phyloP scores from a whole-genome alignment of 2,797 vertebrate species.

The Dendrocincla fuliginosa region DNA sequence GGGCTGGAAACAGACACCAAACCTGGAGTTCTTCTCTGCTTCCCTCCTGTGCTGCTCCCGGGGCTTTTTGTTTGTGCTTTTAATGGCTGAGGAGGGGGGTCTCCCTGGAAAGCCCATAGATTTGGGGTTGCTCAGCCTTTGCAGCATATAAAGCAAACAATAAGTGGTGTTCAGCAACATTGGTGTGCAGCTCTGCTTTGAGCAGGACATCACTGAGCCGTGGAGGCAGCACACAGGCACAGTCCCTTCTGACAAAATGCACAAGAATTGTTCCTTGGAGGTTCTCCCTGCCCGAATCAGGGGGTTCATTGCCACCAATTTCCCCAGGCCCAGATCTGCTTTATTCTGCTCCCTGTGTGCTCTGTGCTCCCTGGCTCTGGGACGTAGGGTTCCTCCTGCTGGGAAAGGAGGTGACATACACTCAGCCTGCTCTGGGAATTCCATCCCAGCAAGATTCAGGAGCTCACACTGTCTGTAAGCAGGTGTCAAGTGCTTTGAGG shows the following conservation, averaged over 20 bases:
- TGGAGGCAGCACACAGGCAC: background rate
- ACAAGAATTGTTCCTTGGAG: background rate
- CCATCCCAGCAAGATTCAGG: background rate
- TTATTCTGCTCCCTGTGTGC: background rate
- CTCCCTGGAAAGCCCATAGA: background rate
- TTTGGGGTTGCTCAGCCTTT: background rate
- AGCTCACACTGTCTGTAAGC: background rate
- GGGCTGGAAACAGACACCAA: background rate
- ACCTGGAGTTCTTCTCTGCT: background rate
- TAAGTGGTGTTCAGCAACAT: background rate
- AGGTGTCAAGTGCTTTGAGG: background rate
- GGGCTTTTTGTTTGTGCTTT: background rate
- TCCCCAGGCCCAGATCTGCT: background rate
- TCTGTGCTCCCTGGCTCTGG: background rate
- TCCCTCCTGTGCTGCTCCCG: background rate
- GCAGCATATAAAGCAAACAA: background rate
- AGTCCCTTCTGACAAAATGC: background rate
- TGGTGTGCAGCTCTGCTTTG: background rate
- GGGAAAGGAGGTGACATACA: background rate
- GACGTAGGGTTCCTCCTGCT: background rate
- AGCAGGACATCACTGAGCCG: background rate
- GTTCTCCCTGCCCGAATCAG: background rate
- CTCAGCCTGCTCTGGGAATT: background rate
- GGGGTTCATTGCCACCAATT: background rate
- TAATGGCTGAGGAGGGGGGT: background rate